Conservation (phyloP, 2,113 vertebrate species). For the Clinocottus analis region DNA sequence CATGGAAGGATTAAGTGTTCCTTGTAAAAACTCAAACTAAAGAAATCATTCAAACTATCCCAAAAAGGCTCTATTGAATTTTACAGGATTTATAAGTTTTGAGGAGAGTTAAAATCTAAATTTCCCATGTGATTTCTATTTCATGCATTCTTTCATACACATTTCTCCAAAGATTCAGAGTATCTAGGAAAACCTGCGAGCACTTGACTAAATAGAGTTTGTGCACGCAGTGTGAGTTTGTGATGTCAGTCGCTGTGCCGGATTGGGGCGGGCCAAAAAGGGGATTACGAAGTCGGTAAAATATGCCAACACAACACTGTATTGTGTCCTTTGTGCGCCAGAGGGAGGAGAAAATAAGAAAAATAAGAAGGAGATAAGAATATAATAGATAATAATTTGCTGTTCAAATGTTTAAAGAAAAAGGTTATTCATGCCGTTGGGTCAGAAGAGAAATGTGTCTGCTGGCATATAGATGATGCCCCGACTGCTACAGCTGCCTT, state of each 20-base stretch:
- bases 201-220: neutral
- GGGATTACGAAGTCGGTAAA: conserved; percentile 25
- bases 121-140: neutral
- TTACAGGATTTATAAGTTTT: neutral
- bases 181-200: conserved; percentile 8
- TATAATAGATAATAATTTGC: neutral
- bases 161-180: neutral
- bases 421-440: conserved; percentile 24
- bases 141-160: neutral
- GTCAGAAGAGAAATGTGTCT: conserved; percentile 26
- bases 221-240: neutral
- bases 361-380: conserved; percentile 12
- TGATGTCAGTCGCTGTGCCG: conserved; percentile 20
- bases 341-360: conserved; percentile 12
- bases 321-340: conserved; percentile 2
- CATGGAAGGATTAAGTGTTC: neutral
- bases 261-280: conserved; percentile 13
- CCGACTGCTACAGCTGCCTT: conserved; percentile 33
- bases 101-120: neutral
- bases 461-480: conserved; percentile 22
- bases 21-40: neutral
- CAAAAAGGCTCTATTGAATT: neutral
- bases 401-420: conserved; percentile 46
- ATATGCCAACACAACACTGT: conserved; percentile 24
- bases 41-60: neutral